Base-by-base conservation (phyloP, 2,888 invertebrate genomes). In the Acanthococcus lagerstroemiae region DNA sequence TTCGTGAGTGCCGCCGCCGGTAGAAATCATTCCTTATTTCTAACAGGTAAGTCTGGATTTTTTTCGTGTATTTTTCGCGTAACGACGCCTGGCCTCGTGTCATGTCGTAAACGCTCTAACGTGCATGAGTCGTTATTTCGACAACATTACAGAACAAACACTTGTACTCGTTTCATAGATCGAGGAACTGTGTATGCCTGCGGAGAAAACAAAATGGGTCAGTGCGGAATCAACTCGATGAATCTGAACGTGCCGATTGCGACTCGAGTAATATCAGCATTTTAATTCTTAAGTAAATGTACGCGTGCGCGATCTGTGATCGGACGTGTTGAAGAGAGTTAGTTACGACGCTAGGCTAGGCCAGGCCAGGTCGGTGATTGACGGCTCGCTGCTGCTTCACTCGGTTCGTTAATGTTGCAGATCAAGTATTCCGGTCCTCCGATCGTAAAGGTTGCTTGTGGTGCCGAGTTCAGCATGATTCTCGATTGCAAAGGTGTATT, bases 381-480 rank as follows among this genome's bases (percentile, higher is more conserved):
- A n/a, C n/a, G n/a, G n/a, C n/a, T n/a, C n/a, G n/a, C n/a, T n/a
- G 54, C 54, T n/a, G n/a, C n/a, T n/a, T n/a, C n/a, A n/a, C n/a
- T n/a, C n/a, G n/a, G n/a, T n/a, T 12, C 37, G 22, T 4, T 30
- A 21, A 6, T 56, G 22, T 70, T 70, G n/a, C 68, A 77, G 76
- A 71, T 77, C 44, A 71, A 73, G 44, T 77, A 72, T 74, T 81
- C 87, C 48, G 93, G 94, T 2, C 86, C 91, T 22, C 93, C 93
- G 0, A 86, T 95, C 60, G 83, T 92, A 65, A 90, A 90, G 75
- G 85, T 94, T 69, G 88, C 88, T 0, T 93, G 92, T 74, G 95
- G 95, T 0, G 93, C 87, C 0, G 95, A 95, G 71, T 95, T 95
- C 77, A 92, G 92, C 5, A 86, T 92, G 77, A 88, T 95, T 61